Conservation (phyloP, 92 coral and sea anemone species). For the Porites lobata region DNA sequence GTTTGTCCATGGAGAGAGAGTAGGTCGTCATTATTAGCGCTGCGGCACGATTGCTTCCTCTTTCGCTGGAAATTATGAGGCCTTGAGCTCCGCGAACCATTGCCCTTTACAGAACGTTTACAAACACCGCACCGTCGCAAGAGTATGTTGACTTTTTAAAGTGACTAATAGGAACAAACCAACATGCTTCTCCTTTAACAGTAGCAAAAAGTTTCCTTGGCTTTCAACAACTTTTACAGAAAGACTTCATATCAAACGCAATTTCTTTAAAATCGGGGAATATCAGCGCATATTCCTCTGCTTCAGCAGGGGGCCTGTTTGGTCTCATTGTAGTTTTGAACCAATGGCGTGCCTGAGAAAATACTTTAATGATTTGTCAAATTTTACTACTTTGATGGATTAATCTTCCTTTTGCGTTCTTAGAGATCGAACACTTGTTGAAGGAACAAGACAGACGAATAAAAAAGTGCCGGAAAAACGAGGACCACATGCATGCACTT, state of each 20-base stretch:
- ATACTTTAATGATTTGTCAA: not conserved
- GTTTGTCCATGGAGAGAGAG: not conserved
- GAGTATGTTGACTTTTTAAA: too few relatives aligned
- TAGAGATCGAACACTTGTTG: conserved; percentile 88
- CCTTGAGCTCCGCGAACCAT: not conserved
- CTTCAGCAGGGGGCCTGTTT: not conserved
- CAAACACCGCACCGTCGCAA: too few relatives aligned
- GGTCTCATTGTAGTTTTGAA: not conserved
- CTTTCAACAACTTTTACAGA: too few relatives aligned
- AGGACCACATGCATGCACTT: conserved; percentile 21
- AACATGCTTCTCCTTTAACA: too few relatives aligned
- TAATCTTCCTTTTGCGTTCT: not conserved
- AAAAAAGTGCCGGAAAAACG: conserved; percentile 76
- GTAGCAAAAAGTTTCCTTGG: too few relatives aligned
- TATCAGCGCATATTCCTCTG: not conserved
- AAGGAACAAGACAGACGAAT: conserved; percentile 89
- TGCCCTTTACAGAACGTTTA: too few relatives aligned
- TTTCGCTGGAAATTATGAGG: not conserved
- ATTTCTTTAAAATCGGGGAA: too few relatives aligned
- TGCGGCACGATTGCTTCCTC: conserved; percentile 1
- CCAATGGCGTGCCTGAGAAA: not conserved
- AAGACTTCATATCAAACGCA: too few relatives aligned
- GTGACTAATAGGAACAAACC: too few relatives aligned
- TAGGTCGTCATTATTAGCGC: not conserved
- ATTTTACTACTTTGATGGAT: not conserved